phyloP scores from a whole-genome alignment of 2,888 invertebrate genomes.

The Chromoteleia sp. region DNA sequence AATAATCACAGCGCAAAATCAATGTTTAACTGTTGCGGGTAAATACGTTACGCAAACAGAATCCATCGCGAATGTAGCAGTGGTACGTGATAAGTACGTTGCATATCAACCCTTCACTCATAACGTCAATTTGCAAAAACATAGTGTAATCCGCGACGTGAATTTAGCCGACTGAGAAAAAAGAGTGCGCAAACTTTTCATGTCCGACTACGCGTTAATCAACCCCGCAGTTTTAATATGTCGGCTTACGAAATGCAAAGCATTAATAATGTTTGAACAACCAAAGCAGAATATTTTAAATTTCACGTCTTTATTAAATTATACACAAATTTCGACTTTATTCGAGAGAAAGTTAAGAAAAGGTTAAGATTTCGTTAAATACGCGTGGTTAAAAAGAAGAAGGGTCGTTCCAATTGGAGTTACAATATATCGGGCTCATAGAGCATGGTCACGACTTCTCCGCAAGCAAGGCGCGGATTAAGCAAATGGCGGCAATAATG shows the following conservation, averaged over 20 bases:
- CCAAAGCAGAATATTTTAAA: background rate
- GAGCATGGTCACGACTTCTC: slow-evolving; percentile 70
- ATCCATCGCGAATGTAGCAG: slow-evolving; percentile 18
- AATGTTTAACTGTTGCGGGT: slow-evolving; percentile 56
- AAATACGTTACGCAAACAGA: slow-evolving; percentile 40
- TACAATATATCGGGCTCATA: slow-evolving; percentile 69
- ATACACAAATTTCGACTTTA: too few relatives aligned
- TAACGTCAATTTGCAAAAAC: slow-evolving; percentile 40
- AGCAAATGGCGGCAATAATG: slow-evolving; percentile 84
- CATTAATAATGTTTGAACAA: slow-evolving; percentile 43
- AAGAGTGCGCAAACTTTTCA: slow-evolving; percentile 26
- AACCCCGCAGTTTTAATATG: slow-evolving; percentile 38
- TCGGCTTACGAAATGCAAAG: slow-evolving; percentile 27
- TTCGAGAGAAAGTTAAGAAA: too few relatives aligned
- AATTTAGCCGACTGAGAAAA: slow-evolving; percentile 41
- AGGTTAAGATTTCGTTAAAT: slow-evolving; percentile 6
- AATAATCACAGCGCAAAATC: slow-evolving; percentile 60
- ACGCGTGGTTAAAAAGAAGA: slow-evolving; percentile 3
- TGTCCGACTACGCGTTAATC: slow-evolving; percentile 23
- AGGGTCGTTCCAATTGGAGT: slow-evolving; percentile 52
- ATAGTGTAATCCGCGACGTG: slow-evolving; percentile 25
- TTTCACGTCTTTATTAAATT: slow-evolving; percentile 16
- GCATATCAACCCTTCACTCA: slow-evolving; percentile 40
- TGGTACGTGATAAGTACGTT: slow-evolving; percentile 26
- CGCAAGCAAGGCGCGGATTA: slow-evolving; percentile 79